Percentiles rank a stretch among this genome's conserved stretches.
phyloP scores from a whole-genome alignment of 2,888 invertebrate genomes.

The Drosophila anomalipes region DNA sequence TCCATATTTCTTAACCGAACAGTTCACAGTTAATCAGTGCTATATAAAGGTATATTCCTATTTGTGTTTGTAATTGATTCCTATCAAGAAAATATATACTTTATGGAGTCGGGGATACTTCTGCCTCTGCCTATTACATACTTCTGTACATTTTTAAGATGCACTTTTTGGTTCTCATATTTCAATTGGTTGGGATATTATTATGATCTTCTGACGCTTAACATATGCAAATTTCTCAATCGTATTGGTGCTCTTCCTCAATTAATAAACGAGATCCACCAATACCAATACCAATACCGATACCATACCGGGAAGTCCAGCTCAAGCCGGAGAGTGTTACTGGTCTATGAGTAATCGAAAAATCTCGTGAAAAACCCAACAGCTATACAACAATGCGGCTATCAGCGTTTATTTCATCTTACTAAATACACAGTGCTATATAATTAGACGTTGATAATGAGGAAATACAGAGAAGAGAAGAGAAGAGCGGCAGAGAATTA shows the following conservation, averaged over 20 bases:
- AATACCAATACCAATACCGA: too few relatives aligned
- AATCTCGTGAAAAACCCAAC: constrained; percentile 46
- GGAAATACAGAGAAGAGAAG: background rate
- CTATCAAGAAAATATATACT: background rate
- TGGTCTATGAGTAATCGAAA: constrained; percentile 53
- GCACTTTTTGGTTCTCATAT: background rate
- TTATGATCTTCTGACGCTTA: constrained; percentile 5
- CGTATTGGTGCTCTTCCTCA: constrained; percentile 42
- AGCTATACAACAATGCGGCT: constrained; percentile 1
- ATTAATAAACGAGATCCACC: constrained; percentile 14
- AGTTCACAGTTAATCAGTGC: background rate
- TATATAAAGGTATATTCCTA: background rate
- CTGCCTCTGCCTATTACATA: background rate
- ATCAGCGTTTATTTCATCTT: constrained; percentile 9
- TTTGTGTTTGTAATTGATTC: background rate
- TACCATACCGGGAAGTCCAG: constrained; percentile 39
- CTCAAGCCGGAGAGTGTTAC: background rate
- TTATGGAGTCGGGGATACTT: background rate
- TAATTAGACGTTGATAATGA: background rate
- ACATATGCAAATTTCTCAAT: constrained; percentile 46
- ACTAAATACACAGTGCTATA: background rate
- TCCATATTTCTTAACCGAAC: background rate
- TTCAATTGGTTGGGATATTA: background rate
- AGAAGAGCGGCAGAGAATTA: background rate
- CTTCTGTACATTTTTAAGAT: background rate